phyloP scores from a whole-genome alignment of 2,888 invertebrate genomes.

The Dolichopus griseipennis region DNA sequence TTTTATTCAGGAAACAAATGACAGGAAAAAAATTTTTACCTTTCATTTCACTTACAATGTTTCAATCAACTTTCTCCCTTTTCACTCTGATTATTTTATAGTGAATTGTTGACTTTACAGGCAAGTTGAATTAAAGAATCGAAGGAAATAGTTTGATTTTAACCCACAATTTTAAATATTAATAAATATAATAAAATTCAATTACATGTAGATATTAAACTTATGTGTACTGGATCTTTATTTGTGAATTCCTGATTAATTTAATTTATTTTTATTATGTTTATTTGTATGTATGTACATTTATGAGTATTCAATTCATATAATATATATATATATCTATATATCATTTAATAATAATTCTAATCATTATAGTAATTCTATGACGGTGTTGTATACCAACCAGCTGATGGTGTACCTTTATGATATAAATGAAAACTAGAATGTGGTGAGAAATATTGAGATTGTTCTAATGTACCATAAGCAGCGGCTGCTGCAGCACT shows the following conservation, averaged over 20 bases:
- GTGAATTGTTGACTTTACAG: neutral
- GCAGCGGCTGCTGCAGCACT: conserved; percentile 55
- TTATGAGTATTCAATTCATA: neutral
- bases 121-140: too few species aligned
- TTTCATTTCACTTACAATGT: neutral
- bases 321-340: neutral
- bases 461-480: conserved; percentile 58
- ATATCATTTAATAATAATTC: neutral
- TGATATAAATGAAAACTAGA: conserved; percentile 86
- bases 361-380: conserved; percentile 40
- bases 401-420: conserved; percentile 58
- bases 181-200: too few species aligned
- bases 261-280: neutral
- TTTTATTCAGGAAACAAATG: neutral
- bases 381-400: conserved; percentile 73
- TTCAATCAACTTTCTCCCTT: neutral
- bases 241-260: too few species aligned
- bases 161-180: too few species aligned
- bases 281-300: neutral
- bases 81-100: neutral
- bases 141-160: too few species aligned
- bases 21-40: neutral
- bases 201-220: too few species aligned
- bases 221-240: too few species aligned
- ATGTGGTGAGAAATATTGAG: conserved; percentile 75